Evolutionary conservation across 2,888 invertebrate genomes (phyloP), one percentile per base, ranked within the genome.

Genomic region (Cephalotes varians): DNA sequence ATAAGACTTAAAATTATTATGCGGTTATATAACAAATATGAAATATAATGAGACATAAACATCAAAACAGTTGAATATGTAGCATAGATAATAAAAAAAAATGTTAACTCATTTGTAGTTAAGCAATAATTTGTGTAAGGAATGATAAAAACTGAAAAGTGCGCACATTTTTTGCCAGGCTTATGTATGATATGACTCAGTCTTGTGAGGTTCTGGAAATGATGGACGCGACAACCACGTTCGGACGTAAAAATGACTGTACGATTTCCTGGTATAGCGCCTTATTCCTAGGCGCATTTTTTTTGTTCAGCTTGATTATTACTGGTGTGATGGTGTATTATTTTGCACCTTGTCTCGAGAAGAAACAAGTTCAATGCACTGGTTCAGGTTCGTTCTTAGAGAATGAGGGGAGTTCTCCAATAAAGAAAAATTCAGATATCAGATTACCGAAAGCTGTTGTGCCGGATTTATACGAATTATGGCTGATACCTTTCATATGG

Each of bases 251-350:
- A 92, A 95, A 95, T 71, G 96, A 96, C 31, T 95, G 96, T 87
- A 96, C 96, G 91, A 94, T 98, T 51, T 21, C 51, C 10, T 51
- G 51, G 51, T 21, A 9, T 51, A 9, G 21, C 1, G 96, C 96
- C 5, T 94, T 96, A 65, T 95, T 97, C 28, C 94, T 97, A 65
- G 95, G 95, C 5, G 94, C 96, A 54, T 95, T 97, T 85, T 97
- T 97, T 92, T 93, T 96, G 0, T 95, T 96, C 86, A 96, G 96
- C 9, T 93, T 97, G 69, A 95, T 97, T 37, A 96, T 96, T 58
- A 97, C 97, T 1, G 97, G 97, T 10, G 95, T 98, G 47, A 94
- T 97, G 87, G 97, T 97, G 28, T 97, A 97, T 93, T 97, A 97
- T 94, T 96, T 97, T 90, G 96, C 97, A n/a, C 96, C 97, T 0